Evolutionary conservation across 2,113 vertebrate genomes (phyloP), one percentile per base, ranked within the genome.

Genomic region (Clarias macrocephalus): DNA sequence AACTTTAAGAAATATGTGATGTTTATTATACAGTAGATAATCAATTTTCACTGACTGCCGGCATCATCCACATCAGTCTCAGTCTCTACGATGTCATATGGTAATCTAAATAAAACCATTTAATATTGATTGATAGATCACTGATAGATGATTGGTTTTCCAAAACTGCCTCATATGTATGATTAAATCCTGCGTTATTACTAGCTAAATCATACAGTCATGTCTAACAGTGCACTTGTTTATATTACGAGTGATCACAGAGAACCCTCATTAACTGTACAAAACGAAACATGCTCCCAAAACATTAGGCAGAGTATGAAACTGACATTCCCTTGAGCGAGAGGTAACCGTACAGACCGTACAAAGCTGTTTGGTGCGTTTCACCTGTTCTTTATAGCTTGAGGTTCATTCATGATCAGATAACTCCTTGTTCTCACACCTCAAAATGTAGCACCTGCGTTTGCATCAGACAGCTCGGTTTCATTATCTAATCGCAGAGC

Each of bases 331-430:
- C 10, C 23, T 11, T 65, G 16, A 62, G 23, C 37, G 37, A 42
- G 59, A 80, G 56, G 8, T 72, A 76, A 83, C 62, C 83, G 25
- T 18, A 63, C 76, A 82, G 77, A 80, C 54, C 60, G 70, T 85
- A 81, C 48, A 77, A 75, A 80, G 75, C 83, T 72, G 48, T 52
- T 6, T 80, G 65, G 83, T 65, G 84, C 84, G 77, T n/a, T 84
- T 90, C 93, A 93, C 93, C 92, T 94, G 94, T 92, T 85, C 62
- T 87, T 82, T 28, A 77, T 84, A 56, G 80, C 70, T 59, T 92
- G 93, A 91, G 93, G 91, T 93, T 91, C 88, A 80, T 85, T 65
- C 91, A 90, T 16, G 75, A 94, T 94, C 92, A 93, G 91, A 94
- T 92, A 93, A 85, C 79, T 8, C 83, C 77, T 80, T 88, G 79